Evolutionary conservation across 2,888 invertebrate genomes (phyloP).

Genomic region (Parelbella ahira): DNA sequence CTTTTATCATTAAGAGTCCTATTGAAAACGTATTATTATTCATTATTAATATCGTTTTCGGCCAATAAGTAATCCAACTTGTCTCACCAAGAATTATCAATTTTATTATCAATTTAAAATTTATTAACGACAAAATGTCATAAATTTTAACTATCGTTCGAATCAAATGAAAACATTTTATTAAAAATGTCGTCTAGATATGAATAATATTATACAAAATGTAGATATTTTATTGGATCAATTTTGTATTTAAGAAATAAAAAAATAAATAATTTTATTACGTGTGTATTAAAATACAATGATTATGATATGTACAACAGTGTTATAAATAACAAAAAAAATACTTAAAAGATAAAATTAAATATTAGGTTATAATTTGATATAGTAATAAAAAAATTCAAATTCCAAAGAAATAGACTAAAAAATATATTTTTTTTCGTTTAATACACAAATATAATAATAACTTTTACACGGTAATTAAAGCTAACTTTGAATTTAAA

Average conservation of each 20-base stretch:
- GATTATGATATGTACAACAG: conserved; percentile 37
- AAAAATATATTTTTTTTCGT: conserved; percentile 29
- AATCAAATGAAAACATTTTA: not conserved
- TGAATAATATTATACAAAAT: no score
- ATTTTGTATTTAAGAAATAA: conserved; percentile 23
- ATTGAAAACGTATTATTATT: conserved; percentile 5
- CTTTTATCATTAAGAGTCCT: no score
- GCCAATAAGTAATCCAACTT: conserved; percentile 15
- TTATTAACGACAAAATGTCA: not conserved
- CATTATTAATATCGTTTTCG: no score
- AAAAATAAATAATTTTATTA: conserved; percentile 2
- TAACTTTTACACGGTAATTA: conserved; percentile 67
- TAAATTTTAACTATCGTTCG: not conserved
- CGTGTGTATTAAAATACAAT: conserved; percentile 12
- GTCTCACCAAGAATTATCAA: no score
- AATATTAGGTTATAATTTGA: no score
- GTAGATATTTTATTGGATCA: conserved; percentile 6
- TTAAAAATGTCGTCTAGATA: no score
- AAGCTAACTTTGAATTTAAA: conserved; percentile 80
- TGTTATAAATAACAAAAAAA: conserved; percentile 26
- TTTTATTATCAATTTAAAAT: no score
- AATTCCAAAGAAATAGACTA: conserved; percentile 6
- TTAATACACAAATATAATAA: conserved; percentile 43
- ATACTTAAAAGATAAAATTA: not conserved
- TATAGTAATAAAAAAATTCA: conserved; percentile 27